Evolutionary conservation across 2,888 invertebrate genomes (phyloP).

Genomic region (Apoda limacodes): DNA sequence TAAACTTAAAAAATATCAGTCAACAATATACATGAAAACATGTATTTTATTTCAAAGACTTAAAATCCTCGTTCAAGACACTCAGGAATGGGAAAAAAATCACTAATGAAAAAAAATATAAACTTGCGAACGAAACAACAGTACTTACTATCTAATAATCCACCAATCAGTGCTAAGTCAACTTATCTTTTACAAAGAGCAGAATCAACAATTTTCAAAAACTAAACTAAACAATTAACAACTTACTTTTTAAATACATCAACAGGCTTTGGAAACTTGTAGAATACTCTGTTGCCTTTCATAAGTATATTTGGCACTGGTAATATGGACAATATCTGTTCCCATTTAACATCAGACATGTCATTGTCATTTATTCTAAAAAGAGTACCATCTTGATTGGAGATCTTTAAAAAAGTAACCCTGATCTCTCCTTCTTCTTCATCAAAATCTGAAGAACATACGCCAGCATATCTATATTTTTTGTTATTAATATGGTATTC

Average conservation of each 20-base stretch:
- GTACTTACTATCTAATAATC: too few species aligned
- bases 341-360: conserved; percentile 18
- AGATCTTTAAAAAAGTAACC: conserved; percentile 16
- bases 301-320: too few species aligned
- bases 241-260: conserved; percentile 20
- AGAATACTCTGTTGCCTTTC: conserved; percentile 15
- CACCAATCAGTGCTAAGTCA: too few species aligned
- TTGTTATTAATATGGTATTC: too few species aligned
- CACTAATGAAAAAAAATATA: too few species aligned
- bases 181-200: conserved; percentile 15
- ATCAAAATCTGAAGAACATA: conserved; percentile 20
- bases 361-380: conserved; percentile 18
- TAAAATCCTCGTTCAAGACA: too few species aligned
- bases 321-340: too few species aligned
- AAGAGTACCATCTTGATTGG: conserved; percentile 16
- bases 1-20: conserved; percentile 14
- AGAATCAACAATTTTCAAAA: conserved; percentile 13
- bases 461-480: conserved; percentile 21
- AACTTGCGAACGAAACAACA: too few species aligned
- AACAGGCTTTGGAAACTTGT: conserved; percentile 16
- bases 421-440: conserved; percentile 16
- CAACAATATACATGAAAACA: conserved; percentile 6
- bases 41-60: too few species aligned
- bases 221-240: conserved; percentile 17
- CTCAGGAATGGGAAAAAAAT: too few species aligned